Base-by-base conservation (phyloP, 2,113 vertebrate species). In the Boulengeromyrus knoepffleri region DNA sequence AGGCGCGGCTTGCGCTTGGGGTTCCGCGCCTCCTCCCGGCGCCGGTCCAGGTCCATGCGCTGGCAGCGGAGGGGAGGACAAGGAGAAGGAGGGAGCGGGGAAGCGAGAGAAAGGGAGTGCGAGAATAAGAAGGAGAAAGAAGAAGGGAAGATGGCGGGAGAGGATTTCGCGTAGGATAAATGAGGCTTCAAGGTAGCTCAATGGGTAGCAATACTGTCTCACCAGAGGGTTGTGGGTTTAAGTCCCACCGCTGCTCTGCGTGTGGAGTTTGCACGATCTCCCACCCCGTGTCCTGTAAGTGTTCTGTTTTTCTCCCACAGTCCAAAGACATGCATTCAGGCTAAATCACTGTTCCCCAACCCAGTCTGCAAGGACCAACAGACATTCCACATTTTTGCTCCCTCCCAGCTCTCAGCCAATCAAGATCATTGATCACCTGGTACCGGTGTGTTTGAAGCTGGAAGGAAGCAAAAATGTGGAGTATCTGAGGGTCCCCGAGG, bases 1-100 rank as follows among this genome's bases (percentile, higher is more conserved):
- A 99, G 95, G 1, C 98, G 97, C 0, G 98, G 98, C 89, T 97
- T 98, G 31, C 98, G 97, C 92, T 99, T 99, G 0, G 98, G 98
- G 91, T 99, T 99, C 2, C 98, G 97, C 0, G 98, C 98, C 4
- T 99, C 98, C 92, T 99, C 98, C 0, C 98, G 97, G 89, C 98
- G 94, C 19, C 98, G 94, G 94, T 99, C 90, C 93, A 80, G 92
- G 90, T 87, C 93, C 92, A 91, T 88, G 39, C 89, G 77, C 89
- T 89, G 89, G 2, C 10, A 0, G 53, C 21, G n/a, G 36, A 47
- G 10, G 2, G 46, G 9, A 13, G 12, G 21, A 8, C 5, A 17
- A 50, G 9, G 84, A 47, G 84, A n/a, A 21, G 74, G 10, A 24
- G 49, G 31, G 1, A 36, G 87, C 5, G 84, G 5, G n/a, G 21